Base-by-base conservation (phyloP, 2,797 vertebrate species). In the Huso huso region DNA sequence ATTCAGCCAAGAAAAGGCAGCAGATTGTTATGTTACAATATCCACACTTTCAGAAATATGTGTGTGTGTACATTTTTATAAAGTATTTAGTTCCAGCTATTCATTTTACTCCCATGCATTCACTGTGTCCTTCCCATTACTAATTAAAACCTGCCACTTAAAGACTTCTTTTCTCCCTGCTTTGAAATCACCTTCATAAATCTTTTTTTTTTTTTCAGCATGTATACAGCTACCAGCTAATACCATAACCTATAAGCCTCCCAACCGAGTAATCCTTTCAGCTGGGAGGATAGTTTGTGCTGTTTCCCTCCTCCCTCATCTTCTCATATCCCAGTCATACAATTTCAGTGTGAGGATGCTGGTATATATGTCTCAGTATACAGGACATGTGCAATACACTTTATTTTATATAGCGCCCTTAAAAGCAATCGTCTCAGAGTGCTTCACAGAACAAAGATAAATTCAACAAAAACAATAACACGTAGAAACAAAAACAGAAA, bases 331-430 rank as follows among this genome's bases (percentile, higher is more conserved):
- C 23, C 23, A 37, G 23, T 37, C 23, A 37, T 37, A 37, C 2
- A 37, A 37, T 37, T n/a, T 51, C 64, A 71, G 67, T 73, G 69
- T 70, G 70, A 65, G 64, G 6, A 37, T 37, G 23, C 23, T 37
- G 23, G 23, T 37, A 37, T 37, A 37, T 37, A 2, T 37, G 23
- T 37, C 23, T 37, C 23, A 37, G 23, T 37, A 37, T 37, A 37
- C 23, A 37, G 23, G 23, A 37, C 23, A 37, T 37, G 23, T 37
- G 23, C 23, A 37, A 37, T 18, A 18, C 15, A 18, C 15, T 18
- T 18, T 18, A 18, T 18, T 18, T 18, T 18, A 18, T 18, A 18
- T 18, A 18, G 15, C 15, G 15, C 15, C 15, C 15, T 18, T 18
- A 18, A 18, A 18, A 18, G 15, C 15, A 18, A 18, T 18, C 15